These are phyloP conservation scores for Meteorus colon DNA, from an alignment of 2,888 invertebrate genomes.

Conservation along the genomic window DNA sequence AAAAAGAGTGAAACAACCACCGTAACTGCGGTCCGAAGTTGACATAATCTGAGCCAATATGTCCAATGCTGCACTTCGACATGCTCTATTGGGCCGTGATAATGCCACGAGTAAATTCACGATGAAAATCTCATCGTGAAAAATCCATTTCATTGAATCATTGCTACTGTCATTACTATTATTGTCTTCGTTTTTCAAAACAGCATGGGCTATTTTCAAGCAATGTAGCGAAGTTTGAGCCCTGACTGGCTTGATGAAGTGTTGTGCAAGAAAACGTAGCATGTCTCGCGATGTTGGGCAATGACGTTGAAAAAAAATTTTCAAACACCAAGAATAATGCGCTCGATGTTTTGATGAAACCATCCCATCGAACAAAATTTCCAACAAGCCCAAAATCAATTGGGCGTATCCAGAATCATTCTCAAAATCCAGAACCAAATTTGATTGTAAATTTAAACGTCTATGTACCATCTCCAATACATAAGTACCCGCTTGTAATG, in stretches of 20 bases:
- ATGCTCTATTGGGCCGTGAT: slow-evolving; percentile 75
- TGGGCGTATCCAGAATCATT: slow-evolving; percentile 60
- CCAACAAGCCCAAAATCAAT: slow-evolving; percentile 62
- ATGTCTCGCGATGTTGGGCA: slow-evolving; percentile 61
- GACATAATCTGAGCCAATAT: slow-evolving; percentile 75
- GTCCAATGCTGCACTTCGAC: slow-evolving; percentile 77
- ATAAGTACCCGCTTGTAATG: slow-evolving; percentile 68
- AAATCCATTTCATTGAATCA: slow-evolving; percentile 63
- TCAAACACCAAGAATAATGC: slow-evolving; percentile 67
- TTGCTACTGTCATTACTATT: slow-evolving; percentile 48
- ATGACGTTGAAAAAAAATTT: slow-evolving; percentile 68
- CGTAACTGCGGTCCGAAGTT: slow-evolving; percentile 59
- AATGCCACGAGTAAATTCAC: slow-evolving; percentile 77
- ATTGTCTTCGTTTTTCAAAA: slow-evolving; percentile 63
- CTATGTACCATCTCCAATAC: slow-evolving; percentile 70
- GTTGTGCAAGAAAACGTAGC: slow-evolving; percentile 64
- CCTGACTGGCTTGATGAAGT: slow-evolving; percentile 64
- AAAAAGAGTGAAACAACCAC: slow-evolving; percentile 68
- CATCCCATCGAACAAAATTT: slow-evolving; percentile 67
- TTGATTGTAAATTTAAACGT: slow-evolving; percentile 62
- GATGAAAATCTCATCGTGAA: slow-evolving; percentile 68
- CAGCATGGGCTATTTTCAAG: slow-evolving; percentile 67
- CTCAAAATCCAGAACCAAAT: slow-evolving; percentile 63
- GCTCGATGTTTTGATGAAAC: slow-evolving; percentile 49
- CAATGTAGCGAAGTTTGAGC: slow-evolving; percentile 63